Evolutionary conservation across 2,797 vertebrate species (phyloP).

Genomic region (Australoheros facetus): DNA sequence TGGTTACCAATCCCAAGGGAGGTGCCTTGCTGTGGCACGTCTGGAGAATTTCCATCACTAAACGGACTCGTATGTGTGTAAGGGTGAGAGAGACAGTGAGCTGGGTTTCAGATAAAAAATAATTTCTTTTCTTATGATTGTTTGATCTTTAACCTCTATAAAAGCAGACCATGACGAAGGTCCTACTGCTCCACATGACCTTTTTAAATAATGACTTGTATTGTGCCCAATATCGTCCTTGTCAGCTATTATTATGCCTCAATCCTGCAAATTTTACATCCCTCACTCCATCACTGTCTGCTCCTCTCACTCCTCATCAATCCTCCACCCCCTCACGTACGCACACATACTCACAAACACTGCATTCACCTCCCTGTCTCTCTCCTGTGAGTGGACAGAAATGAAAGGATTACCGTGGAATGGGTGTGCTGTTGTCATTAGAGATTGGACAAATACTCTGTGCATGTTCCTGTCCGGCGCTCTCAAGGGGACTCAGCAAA

Average conservation of each 20-base stretch:
- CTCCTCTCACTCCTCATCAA: not conserved
- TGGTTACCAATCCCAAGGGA: conserved; percentile 60
- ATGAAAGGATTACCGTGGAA: conserved; percentile 70
- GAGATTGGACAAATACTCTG: conserved; percentile 75
- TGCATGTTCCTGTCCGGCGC: conserved; percentile 60
- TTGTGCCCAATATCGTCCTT: conserved; percentile 14
- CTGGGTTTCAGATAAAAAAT: not conserved
- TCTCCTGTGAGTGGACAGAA: conserved; percentile 59
- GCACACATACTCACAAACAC: conserved; percentile 9
- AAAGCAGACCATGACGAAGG: not conserved
- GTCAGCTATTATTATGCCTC: conserved; percentile 26
- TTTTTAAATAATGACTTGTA: conserved; percentile 35
- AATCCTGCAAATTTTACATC: conserved; percentile 38
- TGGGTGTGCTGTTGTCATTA: conserved; percentile 74
- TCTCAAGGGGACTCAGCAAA: conserved; percentile 63
- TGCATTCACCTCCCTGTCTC: conserved; percentile 32
- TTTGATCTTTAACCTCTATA: conserved; percentile 32
- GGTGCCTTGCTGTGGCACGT: conserved; percentile 39
- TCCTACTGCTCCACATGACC: conserved; percentile 11
- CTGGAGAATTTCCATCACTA: conserved; percentile 66
- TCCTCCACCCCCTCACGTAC: not conserved
- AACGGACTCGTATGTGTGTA: not conserved
- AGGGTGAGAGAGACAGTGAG: not conserved
- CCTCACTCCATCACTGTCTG: conserved; percentile 24
- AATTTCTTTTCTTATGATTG: conserved; percentile 27